Conservation (phyloP, 23 tunicate species). For the Halocynthia aurantium region DNA sequence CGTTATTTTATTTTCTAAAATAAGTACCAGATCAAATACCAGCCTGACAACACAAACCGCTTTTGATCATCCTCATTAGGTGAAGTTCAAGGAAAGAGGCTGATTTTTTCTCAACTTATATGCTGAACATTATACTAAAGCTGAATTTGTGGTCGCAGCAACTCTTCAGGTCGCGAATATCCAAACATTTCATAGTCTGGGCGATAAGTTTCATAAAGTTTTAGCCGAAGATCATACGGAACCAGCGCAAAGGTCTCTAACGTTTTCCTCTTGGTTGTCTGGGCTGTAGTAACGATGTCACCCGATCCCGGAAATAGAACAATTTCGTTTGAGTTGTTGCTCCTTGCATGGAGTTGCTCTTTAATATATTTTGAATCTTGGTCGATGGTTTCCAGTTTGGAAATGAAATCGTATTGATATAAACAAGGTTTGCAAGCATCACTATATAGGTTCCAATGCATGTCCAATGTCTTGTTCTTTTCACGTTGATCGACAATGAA, state of each 20-base stretch:
- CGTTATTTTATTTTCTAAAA: too few species aligned
- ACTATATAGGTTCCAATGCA: background rate
- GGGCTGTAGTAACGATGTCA: background rate
- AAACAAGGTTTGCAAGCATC: background rate
- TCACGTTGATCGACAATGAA: background rate
- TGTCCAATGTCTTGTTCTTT: background rate
- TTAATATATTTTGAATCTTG: background rate
- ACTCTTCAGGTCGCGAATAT: background rate
- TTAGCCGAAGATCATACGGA: background rate
- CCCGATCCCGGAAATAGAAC: background rate
- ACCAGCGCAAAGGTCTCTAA: background rate
- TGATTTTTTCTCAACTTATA: too few species aligned
- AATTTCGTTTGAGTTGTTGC: background rate
- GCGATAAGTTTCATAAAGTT: background rate
- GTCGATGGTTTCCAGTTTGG: background rate
- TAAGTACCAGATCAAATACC: too few species aligned
- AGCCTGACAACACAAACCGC: too few species aligned
- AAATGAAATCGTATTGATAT: background rate
- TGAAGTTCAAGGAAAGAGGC: too few species aligned
- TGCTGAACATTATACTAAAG: too few species aligned
- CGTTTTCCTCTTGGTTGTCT: background rate
- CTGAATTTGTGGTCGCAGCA: too few species aligned
- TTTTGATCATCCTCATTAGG: too few species aligned
- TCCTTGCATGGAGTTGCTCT: background rate
- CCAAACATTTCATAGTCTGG: slow-evolving; percentile 1